Evolutionary conservation across 2,888 invertebrate species (phyloP).

Genomic region (Campoplex nolae): DNA sequence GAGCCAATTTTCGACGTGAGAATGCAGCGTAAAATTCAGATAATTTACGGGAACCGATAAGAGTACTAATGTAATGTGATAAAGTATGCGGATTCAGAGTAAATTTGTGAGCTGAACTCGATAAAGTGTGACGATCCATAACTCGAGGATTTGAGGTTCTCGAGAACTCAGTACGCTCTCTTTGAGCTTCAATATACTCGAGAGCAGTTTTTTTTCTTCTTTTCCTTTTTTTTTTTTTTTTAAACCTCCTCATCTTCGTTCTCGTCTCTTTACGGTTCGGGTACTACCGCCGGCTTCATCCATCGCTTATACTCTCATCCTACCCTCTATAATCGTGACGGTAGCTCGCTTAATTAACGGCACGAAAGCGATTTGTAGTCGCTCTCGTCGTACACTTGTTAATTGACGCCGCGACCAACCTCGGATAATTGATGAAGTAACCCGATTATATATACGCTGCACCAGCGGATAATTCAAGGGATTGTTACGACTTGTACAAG

Average conservation of each 20-base stretch:
- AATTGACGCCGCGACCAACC: slow-evolving; percentile 74
- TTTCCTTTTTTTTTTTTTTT: not conserved
- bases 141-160: slow-evolving; percentile 51
- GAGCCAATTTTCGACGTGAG: not conserved
- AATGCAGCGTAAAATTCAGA: slow-evolving; percentile 1
- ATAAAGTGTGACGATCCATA: slow-evolving; percentile 56
- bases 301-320: slow-evolving; percentile 37
- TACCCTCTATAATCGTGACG: slow-evolving; percentile 56
- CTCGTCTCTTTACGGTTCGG: slow-evolving; percentile 14
- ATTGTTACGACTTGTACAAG: slow-evolving; percentile 73
- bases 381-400: slow-evolving; percentile 70
- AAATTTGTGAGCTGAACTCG: slow-evolving; percentile 69
- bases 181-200: slow-evolving; percentile 9
- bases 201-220: not conserved
- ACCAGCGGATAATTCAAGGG: slow-evolving; percentile 71
- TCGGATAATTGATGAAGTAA: slow-evolving; percentile 78
- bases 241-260: slow-evolving; percentile 42
- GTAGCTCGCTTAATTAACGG: slow-evolving; percentile 70
- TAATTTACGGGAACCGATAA: slow-evolving; percentile 2
- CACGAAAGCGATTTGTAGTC: slow-evolving; percentile 67
- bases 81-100: slow-evolving; percentile 61
- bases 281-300: slow-evolving; percentile 9
- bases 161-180: slow-evolving; percentile 38
- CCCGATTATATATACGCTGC: slow-evolving; percentile 72
- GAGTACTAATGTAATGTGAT: slow-evolving; percentile 54